Evolutionary conservation across 1,140 invertebrate species (phyloP).

Genomic region (Lysiphlebus fabarum): DNA sequence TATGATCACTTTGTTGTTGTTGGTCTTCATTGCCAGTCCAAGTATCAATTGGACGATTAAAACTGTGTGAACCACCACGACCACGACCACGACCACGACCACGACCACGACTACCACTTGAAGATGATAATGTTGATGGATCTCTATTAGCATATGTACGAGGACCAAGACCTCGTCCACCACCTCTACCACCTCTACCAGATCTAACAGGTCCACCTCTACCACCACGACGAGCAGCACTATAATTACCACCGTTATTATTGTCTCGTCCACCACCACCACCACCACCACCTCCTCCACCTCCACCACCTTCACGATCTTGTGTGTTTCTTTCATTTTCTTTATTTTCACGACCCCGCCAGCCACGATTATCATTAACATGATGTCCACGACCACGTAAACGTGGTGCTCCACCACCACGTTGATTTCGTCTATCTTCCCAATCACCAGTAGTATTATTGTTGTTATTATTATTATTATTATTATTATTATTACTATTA

Average conservation of each 20-base stretch:
- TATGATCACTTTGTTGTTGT: conserved; percentile 46
- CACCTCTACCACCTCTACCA: conserved; percentile 52
- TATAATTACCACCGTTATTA: conserved; percentile 48
- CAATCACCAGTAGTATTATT: conserved; percentile 43
- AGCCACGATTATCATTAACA: conserved; percentile 55
- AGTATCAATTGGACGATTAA: conserved; percentile 52
- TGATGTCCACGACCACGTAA: conserved; percentile 53
- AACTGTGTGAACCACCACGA: conserved; percentile 49
- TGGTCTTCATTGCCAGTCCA: conserved; percentile 55
- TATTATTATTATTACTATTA: too few relatives aligned
- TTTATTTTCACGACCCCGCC: conserved; percentile 61
- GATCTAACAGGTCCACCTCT: conserved; percentile 41
- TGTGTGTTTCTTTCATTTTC: conserved; percentile 61
- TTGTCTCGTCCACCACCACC: conserved; percentile 50
- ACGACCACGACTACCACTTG: conserved; percentile 50
- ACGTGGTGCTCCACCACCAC: conserved; percentile 53
- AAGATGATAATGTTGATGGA: conserved; percentile 48
- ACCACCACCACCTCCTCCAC: conserved; percentile 51
- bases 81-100: conserved; percentile 51
- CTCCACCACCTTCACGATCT: conserved; percentile 48
- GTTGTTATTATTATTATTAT: too few relatives aligned
- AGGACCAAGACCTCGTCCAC: conserved; percentile 56
- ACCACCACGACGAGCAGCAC: conserved; percentile 51
- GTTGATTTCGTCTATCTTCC: conserved; percentile 53
- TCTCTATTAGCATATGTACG: conserved; percentile 40